Evolutionary conservation across 2,113 vertebrate species (phyloP).

Genomic region (Poeciliopsis turrubarensis): DNA sequence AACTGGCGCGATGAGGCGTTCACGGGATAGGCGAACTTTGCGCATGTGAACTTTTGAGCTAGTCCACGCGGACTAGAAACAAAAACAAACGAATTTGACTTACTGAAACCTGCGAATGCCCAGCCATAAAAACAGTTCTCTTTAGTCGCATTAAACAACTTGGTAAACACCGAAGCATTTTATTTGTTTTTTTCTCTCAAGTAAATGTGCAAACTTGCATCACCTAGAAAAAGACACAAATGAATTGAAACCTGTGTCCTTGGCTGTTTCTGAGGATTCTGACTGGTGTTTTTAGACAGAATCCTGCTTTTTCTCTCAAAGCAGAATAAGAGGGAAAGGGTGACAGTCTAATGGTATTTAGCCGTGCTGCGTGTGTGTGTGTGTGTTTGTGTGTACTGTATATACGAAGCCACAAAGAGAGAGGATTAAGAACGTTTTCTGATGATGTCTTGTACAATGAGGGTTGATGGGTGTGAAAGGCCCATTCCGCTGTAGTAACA

Average conservation of each 20-base stretch:
- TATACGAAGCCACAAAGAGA: slow-evolving; percentile 61
- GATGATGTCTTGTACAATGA: slow-evolving; percentile 82
- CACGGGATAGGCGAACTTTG: no score
- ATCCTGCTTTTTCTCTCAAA: slow-evolving; percentile 1
- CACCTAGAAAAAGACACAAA: neutral
- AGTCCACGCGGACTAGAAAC: no score
- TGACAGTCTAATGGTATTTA: slow-evolving; percentile 38
- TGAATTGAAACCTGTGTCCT: slow-evolving; percentile 6
- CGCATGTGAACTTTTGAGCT: no score
- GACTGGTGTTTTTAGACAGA: slow-evolving; percentile 21
- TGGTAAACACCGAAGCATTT: neutral
- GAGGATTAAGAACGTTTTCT: slow-evolving; percentile 79
- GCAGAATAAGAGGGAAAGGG: slow-evolving; percentile 20
- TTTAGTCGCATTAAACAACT: neutral
- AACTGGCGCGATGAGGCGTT: no score
- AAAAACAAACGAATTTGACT: no score
- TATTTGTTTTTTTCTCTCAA: neutral
- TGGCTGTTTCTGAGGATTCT: slow-evolving; percentile 19
- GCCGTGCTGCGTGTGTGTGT: neutral
- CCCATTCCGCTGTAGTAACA: slow-evolving; percentile 85
- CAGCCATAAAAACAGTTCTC: neutral
- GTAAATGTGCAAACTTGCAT: slow-evolving; percentile 1
- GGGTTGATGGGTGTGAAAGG: slow-evolving; percentile 83
- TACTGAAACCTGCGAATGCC: no score
- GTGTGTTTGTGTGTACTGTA: slow-evolving; percentile 28